Evolutionary conservation across 64 coral and sea anemone species (phyloP).

Genomic region (Montipora foliosa): DNA sequence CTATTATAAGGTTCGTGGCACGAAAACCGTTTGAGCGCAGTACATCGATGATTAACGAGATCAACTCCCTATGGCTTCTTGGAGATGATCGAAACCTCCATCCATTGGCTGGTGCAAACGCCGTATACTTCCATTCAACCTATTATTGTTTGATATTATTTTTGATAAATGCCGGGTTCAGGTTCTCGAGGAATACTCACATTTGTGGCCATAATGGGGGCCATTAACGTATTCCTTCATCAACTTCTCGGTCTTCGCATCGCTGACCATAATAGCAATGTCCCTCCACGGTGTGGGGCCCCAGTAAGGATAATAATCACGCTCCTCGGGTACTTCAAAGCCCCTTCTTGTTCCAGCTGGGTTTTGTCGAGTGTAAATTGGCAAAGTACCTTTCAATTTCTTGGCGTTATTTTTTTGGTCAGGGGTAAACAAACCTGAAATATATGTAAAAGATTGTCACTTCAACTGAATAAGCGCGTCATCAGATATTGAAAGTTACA

Average conservation of each 20-base stretch:
- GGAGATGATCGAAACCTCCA: too few species aligned
- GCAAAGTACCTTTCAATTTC: constrained; percentile 26
- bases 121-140: too few species aligned
- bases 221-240: constrained; percentile 38
- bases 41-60: too few species aligned
- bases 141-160: not conserved
- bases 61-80: too few species aligned
- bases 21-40: too few species aligned
- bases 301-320: constrained; percentile 87
- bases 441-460: not conserved
- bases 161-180: not conserved
- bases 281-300: constrained; percentile 82
- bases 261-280: constrained; percentile 39
- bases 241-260: not conserved
- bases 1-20: too few species aligned
- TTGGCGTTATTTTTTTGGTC: constrained; percentile 7
- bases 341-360: constrained; percentile 68
- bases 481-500: not conserved
- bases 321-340: constrained; percentile 75
- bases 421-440: constrained; percentile 16
- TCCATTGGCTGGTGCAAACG: too few species aligned
- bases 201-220: not conserved
- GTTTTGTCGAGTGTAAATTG: constrained; percentile 80
- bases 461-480: not conserved
- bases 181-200: not conserved